These are phyloP conservation scores for Cololabis saira DNA, from an alignment of 2,113 vertebrate species.

Conservation along the genomic window DNA sequence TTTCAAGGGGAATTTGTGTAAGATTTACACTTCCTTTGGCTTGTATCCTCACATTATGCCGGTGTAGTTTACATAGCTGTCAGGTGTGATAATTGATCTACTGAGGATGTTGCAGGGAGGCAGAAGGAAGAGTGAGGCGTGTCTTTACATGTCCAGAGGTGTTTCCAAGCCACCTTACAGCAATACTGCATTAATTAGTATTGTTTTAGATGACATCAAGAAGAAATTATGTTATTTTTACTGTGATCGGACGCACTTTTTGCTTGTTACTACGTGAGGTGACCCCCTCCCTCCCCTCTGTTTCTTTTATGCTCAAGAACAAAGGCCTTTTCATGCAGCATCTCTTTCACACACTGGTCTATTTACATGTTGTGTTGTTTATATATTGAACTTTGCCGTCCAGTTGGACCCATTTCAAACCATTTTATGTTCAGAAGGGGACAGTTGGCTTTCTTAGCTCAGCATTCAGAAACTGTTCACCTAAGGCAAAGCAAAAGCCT, in stretches of 20 bases:
- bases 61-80: neutral
- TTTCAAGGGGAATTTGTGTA: neutral
- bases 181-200: neutral
- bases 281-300: neutral
- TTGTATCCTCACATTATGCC: neutral
- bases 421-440: neutral
- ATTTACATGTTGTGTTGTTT: neutral
- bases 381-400: neutral
- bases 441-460: neutral
- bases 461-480: neutral
- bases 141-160: neutral
- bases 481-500: too few relatives aligned
- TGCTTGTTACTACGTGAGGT: neutral
- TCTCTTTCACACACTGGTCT: neutral
- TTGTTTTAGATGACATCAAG: too few relatives aligned
- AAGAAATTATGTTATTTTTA: too few relatives aligned
- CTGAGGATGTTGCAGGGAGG: neutral
- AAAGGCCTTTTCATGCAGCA: constrained; percentile 18
- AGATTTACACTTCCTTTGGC: neutral
- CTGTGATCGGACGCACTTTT: too few relatives aligned
- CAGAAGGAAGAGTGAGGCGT: neutral
- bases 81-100: neutral
- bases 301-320: neutral
- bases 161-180: neutral
- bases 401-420: neutral